These are phyloP conservation scores for Centropus bengalensis DNA, from an alignment of 2,113 vertebrate genomes.

Conservation along the genomic window DNA sequence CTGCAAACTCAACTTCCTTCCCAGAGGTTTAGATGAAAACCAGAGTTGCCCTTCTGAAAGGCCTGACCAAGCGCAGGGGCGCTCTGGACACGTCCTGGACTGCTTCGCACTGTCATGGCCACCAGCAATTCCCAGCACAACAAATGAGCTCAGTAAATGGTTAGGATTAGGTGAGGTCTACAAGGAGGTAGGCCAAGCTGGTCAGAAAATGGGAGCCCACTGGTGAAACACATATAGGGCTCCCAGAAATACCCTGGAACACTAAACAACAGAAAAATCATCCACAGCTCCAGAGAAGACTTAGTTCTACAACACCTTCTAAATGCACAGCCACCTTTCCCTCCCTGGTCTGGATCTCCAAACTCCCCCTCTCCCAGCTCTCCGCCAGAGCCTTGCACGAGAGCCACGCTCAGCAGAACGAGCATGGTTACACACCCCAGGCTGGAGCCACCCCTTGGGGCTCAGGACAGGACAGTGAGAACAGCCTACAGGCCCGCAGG, in stretches of 20 bases:
- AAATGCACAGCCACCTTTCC: neutral
- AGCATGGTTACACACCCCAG: neutral
- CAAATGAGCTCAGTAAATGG: neutral
- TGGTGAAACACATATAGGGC: neutral
- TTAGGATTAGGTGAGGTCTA: neutral
- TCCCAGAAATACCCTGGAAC: neutral
- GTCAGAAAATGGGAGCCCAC: neutral
- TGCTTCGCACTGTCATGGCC: fast-evolving
- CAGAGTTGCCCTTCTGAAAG: neutral
- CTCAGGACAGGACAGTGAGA: neutral
- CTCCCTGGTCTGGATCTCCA: neutral
- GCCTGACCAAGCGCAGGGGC: neutral
- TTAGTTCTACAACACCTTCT: neutral
- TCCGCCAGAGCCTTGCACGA: neutral
- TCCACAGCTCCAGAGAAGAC: neutral
- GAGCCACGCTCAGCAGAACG: neutral
- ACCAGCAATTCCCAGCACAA: neutral
- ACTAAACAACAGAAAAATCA: neutral
- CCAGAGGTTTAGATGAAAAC: neutral
- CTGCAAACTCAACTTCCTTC: neutral
- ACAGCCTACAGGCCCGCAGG: neutral
- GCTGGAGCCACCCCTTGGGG: neutral
- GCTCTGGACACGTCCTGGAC: neutral
- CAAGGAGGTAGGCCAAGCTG: neutral
- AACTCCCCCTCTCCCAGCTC: neutral